Evolutionary conservation across 2,888 invertebrate species (phyloP), one percentile per base, ranked within the genome.

Genomic region (Matsumyia berberina): DNA sequence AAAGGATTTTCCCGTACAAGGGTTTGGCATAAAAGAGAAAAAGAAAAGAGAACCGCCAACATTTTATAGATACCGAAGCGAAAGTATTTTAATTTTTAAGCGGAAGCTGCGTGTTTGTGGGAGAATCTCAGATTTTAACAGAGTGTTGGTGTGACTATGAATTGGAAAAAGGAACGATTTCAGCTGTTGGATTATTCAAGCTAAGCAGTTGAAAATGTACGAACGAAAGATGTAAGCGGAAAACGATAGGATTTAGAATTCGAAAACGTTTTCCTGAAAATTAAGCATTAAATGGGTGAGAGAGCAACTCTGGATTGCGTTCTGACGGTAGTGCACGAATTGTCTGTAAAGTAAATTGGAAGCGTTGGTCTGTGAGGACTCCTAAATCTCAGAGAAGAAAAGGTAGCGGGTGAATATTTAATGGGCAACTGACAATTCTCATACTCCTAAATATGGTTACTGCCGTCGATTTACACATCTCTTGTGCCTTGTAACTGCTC

Each of bases 11-110:
- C 53, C 7, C 12, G 15, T 12, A 33, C 12, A 6, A 15, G 8
- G 33, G 53, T 33, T 24, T 31, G 12, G 1, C 29, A n/a, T 31
- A 2, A 35, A 15, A 35, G 15, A 12, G 29, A 39, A 42, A n/a
- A 58, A 42, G 15, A 19, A 44, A 49, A n/a, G 35, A 33, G 19
- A 31, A 11, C 24, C 24, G 24, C 24, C 19, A 64, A 49, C 17
- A 33, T 64, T 60, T 60, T 31, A 60, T 17, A 42, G 42, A 15
- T 15, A 62, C 62, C 33, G 33, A 46, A n/a, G 17, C 2, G 15
- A 33, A n/a, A 44, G 15, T 19, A 7, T 12, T 62, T 46, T 35
- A 46, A 51, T 49, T 49, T 64, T 64, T 64, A 24, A 64, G 19
- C 9, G 24, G 7, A 19, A 49, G 17, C 24, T 24, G 12, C 49